phyloP scores from a whole-genome alignment of 92 coral and sea anemone species.

The Umimayanthus kanabou region DNA sequence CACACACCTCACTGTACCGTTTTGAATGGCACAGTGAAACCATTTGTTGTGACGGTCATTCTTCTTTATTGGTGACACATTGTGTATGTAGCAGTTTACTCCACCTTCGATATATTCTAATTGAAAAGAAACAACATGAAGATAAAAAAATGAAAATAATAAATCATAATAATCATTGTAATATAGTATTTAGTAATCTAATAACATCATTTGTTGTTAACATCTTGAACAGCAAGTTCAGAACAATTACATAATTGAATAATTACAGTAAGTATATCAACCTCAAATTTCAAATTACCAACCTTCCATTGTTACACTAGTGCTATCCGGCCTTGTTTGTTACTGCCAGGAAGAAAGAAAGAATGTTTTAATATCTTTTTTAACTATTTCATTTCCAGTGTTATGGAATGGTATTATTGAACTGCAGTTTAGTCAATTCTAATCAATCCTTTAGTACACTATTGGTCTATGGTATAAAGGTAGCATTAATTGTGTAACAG shows the following conservation, averaged over 20 bases:
- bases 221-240: constrained; percentile 27
- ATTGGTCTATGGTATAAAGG: no score
- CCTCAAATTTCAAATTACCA: constrained; percentile 24
- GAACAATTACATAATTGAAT: constrained; percentile 2
- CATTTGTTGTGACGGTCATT: constrained; percentile 5
- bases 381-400: constrained; percentile 11
- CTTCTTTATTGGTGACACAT: constrained; percentile 2
- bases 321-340: constrained; percentile 19
- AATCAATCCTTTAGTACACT: neutral
- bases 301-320: constrained; percentile 26
- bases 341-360: constrained; percentile 24
- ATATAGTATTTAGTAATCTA: constrained; percentile 8
- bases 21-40: constrained; percentile 5
- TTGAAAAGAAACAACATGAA: neutral
- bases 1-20: constrained; percentile 1
- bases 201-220: neutral
- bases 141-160: neutral
- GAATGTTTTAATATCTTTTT: neutral
- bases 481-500: no score
- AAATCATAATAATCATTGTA: constrained; percentile 14
- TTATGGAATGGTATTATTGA: constrained; percentile 2
- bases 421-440: constrained; percentile 3
- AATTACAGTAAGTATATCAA: neutral
- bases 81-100: constrained; percentile 11
- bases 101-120: neutral